Evolutionary conservation across 1,140 invertebrate species (phyloP).

Genomic region (Trichonephila clavata): DNA sequence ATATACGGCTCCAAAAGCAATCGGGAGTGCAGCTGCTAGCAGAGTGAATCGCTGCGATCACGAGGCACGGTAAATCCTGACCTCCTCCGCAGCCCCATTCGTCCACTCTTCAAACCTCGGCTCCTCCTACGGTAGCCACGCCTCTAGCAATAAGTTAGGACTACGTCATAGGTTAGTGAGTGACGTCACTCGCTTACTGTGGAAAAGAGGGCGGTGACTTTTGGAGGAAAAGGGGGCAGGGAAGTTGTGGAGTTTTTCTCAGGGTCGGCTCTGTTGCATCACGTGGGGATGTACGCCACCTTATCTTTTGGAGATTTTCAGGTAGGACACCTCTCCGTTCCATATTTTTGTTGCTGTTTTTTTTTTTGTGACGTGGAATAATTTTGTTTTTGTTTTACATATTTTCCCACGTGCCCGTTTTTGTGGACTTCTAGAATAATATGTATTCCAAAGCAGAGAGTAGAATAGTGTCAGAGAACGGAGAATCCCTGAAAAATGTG

Average conservation of each 20-base stretch:
- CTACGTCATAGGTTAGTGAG: slow-evolving; percentile 25
- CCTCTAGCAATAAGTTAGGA: background rate
- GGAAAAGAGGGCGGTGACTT: slow-evolving; percentile 34
- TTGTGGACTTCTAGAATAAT: background rate
- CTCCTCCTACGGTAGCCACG: slow-evolving; percentile 1
- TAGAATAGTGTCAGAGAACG: no score
- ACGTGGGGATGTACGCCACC: slow-evolving; percentile 55
- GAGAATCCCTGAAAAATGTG: no score
- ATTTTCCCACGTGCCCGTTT: background rate
- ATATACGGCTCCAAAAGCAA: slow-evolving; percentile 52
- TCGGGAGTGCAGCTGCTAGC: slow-evolving; percentile 52
- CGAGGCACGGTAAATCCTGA: slow-evolving; percentile 71
- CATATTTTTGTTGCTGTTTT: background rate
- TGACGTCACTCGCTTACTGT: background rate
- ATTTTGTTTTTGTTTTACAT: slow-evolving; percentile 22
- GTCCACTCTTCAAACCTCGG: background rate
- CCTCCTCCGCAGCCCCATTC: slow-evolving; percentile 45
- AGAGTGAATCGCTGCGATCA: slow-evolving; percentile 64
- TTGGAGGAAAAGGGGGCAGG: slow-evolving; percentile 24
- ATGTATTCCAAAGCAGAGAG: no score
- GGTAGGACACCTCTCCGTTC: slow-evolving; percentile 23
- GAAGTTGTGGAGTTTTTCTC: slow-evolving; percentile 49
- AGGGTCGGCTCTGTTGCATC: slow-evolving; percentile 55
- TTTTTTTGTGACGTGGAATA: background rate
- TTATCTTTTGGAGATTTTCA: slow-evolving; percentile 15